Base-by-base conservation (phyloP, 2,888 invertebrate genomes). In the Sabellastarte sp. region DNA sequence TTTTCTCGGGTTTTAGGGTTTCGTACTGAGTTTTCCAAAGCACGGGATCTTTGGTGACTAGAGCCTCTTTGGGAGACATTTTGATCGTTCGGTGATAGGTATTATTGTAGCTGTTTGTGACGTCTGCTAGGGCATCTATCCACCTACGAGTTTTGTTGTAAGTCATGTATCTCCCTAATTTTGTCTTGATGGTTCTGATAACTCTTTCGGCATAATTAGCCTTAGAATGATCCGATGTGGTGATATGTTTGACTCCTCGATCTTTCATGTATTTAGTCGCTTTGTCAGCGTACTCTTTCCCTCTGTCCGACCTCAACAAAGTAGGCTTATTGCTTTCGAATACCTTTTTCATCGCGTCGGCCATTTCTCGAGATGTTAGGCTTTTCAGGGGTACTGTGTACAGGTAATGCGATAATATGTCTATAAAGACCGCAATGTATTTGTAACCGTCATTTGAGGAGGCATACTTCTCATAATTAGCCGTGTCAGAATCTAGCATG, bases 381-480 rank as follows among this genome's bases (percentile, higher is more conserved):
- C 33, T 61, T 32, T 57, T 61, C 28, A 61, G 26, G 26, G 61
- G 61, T 2, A 31, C 24, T 3, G 53, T 50, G 57, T 57, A 61
- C 3, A 50, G 41, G 30, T 57, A 61, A n/a, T n/a, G n/a, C n/a
- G n/a, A n/a, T n/a, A n/a, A n/a, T n/a, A n/a, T n/a, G n/a, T n/a
- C n/a, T n/a, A n/a, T n/a, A n/a, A n/a, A n/a, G n/a, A n/a, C n/a
- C n/a, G n/a, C n/a, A n/a, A n/a, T n/a, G n/a, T n/a, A n/a, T n/a
- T n/a, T n/a, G n/a, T n/a, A n/a, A n/a, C n/a, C n/a, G n/a, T n/a
- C n/a, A n/a, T n/a, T n/a, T n/a, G n/a, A n/a, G n/a, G n/a, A n/a
- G n/a, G n/a, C n/a, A n/a, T n/a, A n/a, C n/a, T n/a, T n/a, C n/a
- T n/a, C n/a, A n/a, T n/a, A n/a, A n/a, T 41, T 15, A 10, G 41